phyloP scores from a whole-genome alignment of 2,113 vertebrate genomes.

The Halcyon malimbica region DNA sequence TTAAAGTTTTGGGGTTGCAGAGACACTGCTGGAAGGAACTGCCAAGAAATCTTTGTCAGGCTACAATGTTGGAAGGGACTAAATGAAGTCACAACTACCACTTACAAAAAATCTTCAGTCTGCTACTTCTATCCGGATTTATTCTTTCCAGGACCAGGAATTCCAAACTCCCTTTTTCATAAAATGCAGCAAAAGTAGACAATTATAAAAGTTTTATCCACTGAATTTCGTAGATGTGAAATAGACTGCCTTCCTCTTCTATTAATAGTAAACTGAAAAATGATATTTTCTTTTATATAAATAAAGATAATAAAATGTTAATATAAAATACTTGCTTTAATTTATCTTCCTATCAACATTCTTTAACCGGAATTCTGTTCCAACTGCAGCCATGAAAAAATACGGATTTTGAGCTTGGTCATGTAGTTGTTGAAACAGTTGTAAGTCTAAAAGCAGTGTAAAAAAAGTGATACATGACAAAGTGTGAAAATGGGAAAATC shows the following conservation, averaged over 20 bases:
- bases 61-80: neutral
- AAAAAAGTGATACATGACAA: neutral
- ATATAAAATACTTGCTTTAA: neutral
- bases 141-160: neutral
- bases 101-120: neutral
- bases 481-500: neutral
- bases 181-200: neutral
- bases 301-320: neutral
- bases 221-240: neutral
- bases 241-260: neutral
- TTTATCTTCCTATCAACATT: neutral
- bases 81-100: neutral
- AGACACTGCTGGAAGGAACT: neutral
- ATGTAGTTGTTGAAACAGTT: neutral
- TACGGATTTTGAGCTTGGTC: neutral
- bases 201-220: neutral
- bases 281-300: rapidly evolving
- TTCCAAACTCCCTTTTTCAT: neutral
- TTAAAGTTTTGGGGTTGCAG: neutral
- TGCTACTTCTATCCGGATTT: neutral
- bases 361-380: neutral
- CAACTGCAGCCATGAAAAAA: neutral
- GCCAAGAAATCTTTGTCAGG: neutral
- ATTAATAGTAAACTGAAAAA: neutral
- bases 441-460: neutral